phyloP scores from a whole-genome alignment of 2,888 invertebrate species.

The Perdita meconis region DNA sequence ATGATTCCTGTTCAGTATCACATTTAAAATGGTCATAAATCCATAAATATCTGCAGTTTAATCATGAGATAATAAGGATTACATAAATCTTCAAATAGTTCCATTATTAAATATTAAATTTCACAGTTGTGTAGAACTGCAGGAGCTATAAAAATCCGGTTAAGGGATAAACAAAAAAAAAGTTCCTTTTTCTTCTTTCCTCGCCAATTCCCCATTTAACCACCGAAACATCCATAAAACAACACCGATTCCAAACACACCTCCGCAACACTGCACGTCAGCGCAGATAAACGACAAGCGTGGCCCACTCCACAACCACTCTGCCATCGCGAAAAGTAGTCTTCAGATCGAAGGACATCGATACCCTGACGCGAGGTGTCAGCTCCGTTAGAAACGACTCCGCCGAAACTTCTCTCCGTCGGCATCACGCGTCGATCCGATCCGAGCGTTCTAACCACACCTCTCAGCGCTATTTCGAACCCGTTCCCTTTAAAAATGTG shows the following conservation, averaged over 20 bases:
- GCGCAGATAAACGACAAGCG: constrained; percentile 11
- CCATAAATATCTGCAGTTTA: no score
- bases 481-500: constrained; percentile 43
- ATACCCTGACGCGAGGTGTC: constrained; percentile 57
- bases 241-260: not conserved
- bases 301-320: constrained; percentile 12
- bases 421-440: constrained; percentile 50
- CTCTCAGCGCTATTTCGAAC: constrained; percentile 49
- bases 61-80: no score
- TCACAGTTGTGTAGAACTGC: no score
- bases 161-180: no score
- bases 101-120: no score
- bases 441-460: constrained; percentile 44
- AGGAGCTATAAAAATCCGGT: no score
- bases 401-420: constrained; percentile 43
- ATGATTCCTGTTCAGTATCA: no score
- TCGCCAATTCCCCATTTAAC: not conserved
- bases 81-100: no score
- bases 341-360: constrained; percentile 34
- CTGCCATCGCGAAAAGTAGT: constrained; percentile 14
- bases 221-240: no score
- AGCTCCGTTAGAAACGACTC: constrained; percentile 49
- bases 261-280: not conserved
- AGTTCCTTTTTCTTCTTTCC: no score
- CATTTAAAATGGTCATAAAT: no score